Evolutionary conservation across 2,113 vertebrate species (phyloP), one percentile per base, ranked within the genome.

Genomic region (Melospiza georgiana): DNA sequence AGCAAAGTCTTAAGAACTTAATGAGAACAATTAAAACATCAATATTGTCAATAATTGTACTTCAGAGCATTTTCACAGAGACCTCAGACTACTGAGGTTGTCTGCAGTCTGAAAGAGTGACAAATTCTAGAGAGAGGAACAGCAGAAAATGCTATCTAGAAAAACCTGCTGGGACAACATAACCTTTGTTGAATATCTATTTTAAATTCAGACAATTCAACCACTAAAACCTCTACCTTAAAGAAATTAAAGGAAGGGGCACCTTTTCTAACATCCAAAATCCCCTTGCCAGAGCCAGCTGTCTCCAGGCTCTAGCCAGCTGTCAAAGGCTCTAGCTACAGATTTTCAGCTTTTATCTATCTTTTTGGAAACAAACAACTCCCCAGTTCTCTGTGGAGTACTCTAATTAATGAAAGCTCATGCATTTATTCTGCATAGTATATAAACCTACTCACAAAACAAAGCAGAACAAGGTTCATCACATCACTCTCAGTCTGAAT

Each of bases 391-490:
- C 94, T 81, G 80, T 43, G 63, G 93, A 87, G 25, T 83, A 68
- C 78, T 95, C 74, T 91, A 85, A 94, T 94, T 95, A 96, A 91
- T 91, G 87, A 95, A 94, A 95, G 63, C 82, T 95, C 89, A 95
- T 93, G 78, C 74, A 95, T 95, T 91, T 84, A 95, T 88, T 95
- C 93, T 90, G 92, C 79, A 57, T 37, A 89, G 79, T 67, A 24
- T 72, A 95, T 86, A 77, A 93, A 77, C 44, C 55, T 77, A 5
- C 59, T 73, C 87, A n/a, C 11, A 87, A 87, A 94, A 90, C 79
- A 95, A 94, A 95, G 94, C 67, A 93, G 82, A 96, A 85, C 55
- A 48, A 74, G 61, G 88, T 95, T 94, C 93, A 93, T 44, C 87
- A 62, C 81, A 87, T 94, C 87, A 81, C 63, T 52, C 71, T 77